phyloP scores from a whole-genome alignment of 2,888 invertebrate genomes.

The Ichneumoninae sp. region DNA sequence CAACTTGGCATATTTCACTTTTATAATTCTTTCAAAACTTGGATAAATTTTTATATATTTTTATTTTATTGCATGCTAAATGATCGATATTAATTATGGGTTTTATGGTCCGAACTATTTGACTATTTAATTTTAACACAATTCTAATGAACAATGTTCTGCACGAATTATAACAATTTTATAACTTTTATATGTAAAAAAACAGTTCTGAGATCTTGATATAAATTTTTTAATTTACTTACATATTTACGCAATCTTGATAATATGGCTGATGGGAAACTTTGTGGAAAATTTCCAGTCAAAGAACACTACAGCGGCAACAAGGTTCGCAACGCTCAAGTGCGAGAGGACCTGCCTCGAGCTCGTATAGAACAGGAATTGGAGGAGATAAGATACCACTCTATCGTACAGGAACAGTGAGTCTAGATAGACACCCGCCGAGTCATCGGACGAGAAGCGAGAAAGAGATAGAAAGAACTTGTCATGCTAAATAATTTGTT shows the following conservation, averaged over 20 bases:
- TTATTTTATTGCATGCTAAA: background rate
- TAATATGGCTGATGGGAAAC: background rate
- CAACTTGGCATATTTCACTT: background rate
- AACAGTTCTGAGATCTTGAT: background rate
- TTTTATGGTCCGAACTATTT: background rate
- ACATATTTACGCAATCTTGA: background rate
- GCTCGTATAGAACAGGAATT: constrained; percentile 91
- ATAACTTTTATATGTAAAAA: background rate
- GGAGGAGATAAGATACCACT: constrained; percentile 87
- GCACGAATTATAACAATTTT: background rate
- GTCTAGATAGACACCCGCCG: constrained; percentile 70
- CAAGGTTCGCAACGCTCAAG: constrained; percentile 90
- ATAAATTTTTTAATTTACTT: background rate
- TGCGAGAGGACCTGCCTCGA: constrained; percentile 91
- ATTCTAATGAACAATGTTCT: background rate
- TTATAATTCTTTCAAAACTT: background rate
- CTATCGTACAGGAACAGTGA: constrained; percentile 88
- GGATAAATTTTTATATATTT: background rate
- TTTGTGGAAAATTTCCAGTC: constrained; percentile 84
- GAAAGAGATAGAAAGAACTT: background rate
- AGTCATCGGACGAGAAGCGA: background rate
- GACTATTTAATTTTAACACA: background rate
- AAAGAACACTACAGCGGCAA: constrained; percentile 91
- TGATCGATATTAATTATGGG: background rate
- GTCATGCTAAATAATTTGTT: constrained; percentile 33